Base-by-base conservation (phyloP, 1,140 invertebrate species). In the Anadara kagoshimensis region DNA sequence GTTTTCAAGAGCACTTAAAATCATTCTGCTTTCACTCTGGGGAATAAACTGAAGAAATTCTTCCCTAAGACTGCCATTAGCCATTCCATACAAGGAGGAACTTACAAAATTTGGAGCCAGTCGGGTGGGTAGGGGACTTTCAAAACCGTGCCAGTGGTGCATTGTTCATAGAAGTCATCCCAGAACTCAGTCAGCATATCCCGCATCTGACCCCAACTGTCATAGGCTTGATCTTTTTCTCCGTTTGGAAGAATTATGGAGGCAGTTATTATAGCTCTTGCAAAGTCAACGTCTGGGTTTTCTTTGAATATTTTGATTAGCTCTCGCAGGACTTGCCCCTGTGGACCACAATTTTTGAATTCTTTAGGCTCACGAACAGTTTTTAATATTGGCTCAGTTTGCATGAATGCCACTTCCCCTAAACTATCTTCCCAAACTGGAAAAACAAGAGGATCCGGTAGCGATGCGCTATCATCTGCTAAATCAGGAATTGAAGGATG, bases 181-280 rank as follows among this genome's bases (percentile, higher is more conserved):
- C 72, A 74, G 36, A 74, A 74, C 29, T 74, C 64, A 20, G 66
- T 69, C 14, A 74, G 45, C 47, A 68, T 16, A 58, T 63, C 65
- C 22, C 72, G 8, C 22, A 63, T 61, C 11, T 65, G n/a, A n/a
- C n/a, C 72, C 1, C 65, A 58, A 57, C 22, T 59, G 45, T 69
- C 65, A 47, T 44, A 45, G n/a, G 64, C 72, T 12, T 49, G 56
- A 56, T 68, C 72, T 58, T 10, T 68, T 56, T 74, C 66, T 41
- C 58, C 57, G 43, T 74, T 74, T 36, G 65, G 64, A 36, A 69
- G 56, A 47, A 69, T 65, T n/a, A 66, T 58, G 16, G n/a, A 7
- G 16, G 62, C 57, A 43, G 20, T 47, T 12, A 57, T 53, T 8
- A 49, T 59, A 22, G 41, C 71, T 43, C 16, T 73, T 66, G 10